These are phyloP conservation scores for Gila robusta DNA, from an alignment of 2,797 vertebrate genomes.

Conservation along the genomic window DNA sequence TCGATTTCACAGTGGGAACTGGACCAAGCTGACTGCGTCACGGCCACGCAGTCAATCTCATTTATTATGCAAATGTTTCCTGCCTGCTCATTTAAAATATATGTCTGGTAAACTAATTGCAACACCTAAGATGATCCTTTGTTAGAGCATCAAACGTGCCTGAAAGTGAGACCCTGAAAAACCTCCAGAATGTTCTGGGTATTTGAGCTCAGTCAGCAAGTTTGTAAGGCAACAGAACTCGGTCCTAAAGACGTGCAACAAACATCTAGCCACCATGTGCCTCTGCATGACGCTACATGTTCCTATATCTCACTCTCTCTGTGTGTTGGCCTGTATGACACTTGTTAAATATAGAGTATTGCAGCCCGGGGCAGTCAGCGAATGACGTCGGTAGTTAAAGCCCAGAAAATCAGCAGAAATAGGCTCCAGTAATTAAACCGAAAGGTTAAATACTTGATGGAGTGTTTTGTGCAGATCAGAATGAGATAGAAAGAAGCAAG, in stretches of 20 bases:
- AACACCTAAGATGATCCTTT: constrained; percentile 61
- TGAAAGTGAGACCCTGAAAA: constrained; percentile 26
- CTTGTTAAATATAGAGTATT: constrained; percentile 52
- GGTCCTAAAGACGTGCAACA: constrained; percentile 24
- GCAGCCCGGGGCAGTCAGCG: constrained; percentile 37
- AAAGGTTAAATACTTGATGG: constrained; percentile 30
- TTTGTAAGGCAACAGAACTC: constrained; percentile 52
- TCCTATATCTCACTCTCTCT: constrained; percentile 27
- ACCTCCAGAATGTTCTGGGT: background rate
- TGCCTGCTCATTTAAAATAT: constrained; percentile 75
- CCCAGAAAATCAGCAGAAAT: constrained; percentile 54
- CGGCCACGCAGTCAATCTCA: constrained; percentile 70
- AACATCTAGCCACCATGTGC: constrained; percentile 5
- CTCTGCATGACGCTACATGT: constrained; percentile 52
- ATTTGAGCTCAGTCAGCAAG: constrained; percentile 40
- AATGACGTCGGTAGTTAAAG: constrained; percentile 47
- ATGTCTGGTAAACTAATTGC: constrained; percentile 66
- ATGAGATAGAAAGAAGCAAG: constrained; percentile 16
- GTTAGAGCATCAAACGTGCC: constrained; percentile 53
- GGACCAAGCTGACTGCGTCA: constrained; percentile 65
- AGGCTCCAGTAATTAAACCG: constrained; percentile 27
- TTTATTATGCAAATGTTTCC: constrained; percentile 76
- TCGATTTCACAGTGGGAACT: constrained; percentile 38
- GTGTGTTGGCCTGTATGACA: constrained; percentile 42
- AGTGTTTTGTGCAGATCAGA: constrained; percentile 11